phyloP scores from a whole-genome alignment of 2,797 vertebrate genomes.

The Lithobates pipiens region DNA sequence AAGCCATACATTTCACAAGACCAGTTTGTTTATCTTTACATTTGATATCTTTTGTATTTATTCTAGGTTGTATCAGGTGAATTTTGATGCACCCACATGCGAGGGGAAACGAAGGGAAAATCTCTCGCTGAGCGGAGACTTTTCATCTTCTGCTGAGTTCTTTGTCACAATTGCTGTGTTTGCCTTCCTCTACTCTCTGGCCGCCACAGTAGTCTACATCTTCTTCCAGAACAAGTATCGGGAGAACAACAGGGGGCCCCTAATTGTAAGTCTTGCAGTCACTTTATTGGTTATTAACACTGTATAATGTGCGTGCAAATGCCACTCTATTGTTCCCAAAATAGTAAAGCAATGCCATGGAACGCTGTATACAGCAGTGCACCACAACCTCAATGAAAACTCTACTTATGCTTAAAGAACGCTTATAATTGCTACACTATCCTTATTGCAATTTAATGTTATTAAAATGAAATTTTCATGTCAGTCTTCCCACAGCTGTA shows the following conservation, averaged over 20 bases:
- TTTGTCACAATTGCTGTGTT: conserved; percentile 96
- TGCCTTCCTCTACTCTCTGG: conserved; percentile 93
- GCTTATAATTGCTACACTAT: too few species aligned
- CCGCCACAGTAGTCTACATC: conserved; percentile 91
- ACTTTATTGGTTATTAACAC: conserved; percentile 21
- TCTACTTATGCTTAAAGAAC: too few species aligned
- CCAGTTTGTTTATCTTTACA: too few species aligned
- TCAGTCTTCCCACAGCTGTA: too few species aligned
- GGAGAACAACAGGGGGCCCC: conserved; percentile 91
- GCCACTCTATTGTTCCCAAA: too few species aligned
- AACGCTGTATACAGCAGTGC: too few species aligned
- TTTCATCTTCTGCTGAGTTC: conserved; percentile 95
- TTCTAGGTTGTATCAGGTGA: conserved; percentile 90
- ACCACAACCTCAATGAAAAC: too few species aligned
- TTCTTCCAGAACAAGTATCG: conserved; percentile 96
- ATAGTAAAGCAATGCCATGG: too few species aligned
- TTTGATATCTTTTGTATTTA: not conserved
- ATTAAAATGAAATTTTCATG: too few species aligned
- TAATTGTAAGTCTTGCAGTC: conserved; percentile 85
- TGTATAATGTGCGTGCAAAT: too few species aligned
- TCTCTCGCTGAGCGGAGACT: conserved; percentile 90
- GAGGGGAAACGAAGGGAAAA: conserved; percentile 85
- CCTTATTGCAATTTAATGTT: too few species aligned
- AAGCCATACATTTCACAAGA: too few species aligned
- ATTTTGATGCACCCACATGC: conserved; percentile 90